Conservation (phyloP, 2,113 vertebrate species). For the Neodon shergylaensis region DNA sequence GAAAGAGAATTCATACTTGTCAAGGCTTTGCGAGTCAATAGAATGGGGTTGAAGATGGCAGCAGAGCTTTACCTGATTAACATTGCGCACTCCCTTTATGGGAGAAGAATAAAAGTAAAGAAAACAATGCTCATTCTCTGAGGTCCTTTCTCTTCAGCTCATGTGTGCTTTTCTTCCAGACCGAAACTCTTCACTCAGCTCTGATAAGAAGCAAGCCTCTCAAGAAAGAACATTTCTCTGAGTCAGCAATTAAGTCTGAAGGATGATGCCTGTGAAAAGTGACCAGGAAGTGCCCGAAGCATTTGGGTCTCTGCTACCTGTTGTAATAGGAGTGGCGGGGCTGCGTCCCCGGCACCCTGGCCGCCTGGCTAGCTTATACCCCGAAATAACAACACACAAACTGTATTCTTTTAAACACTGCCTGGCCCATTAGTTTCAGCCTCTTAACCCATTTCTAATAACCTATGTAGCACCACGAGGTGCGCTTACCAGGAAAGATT, state of each 20-base stretch:
- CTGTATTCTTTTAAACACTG: too few relatives aligned
- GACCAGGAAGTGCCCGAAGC: neutral
- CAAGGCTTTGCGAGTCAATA: neutral
- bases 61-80: neutral
- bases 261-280: conserved; percentile 13
- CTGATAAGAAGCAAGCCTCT: conserved; percentile 49
- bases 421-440: too few relatives aligned
- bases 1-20: conserved; percentile 49
- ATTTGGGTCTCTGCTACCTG: neutral
- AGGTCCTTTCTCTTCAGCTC: neutral
- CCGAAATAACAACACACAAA: too few relatives aligned
- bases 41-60: neutral
- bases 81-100: neutral
- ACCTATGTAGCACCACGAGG: too few relatives aligned
- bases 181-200: neutral
- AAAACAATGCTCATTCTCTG: conserved; percentile 5
- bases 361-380: too few relatives aligned
- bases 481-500: too few relatives aligned
- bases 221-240: conserved; percentile 16
- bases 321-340: too few relatives aligned
- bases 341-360: too few relatives aligned
- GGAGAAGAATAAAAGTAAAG: neutral
- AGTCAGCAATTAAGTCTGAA: conserved; percentile 50
- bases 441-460: too few relatives aligned
- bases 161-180: neutral